These are phyloP conservation scores for Drosophila meridionalis DNA, from an alignment of 2,888 invertebrate species.

Conservation along the genomic window DNA sequence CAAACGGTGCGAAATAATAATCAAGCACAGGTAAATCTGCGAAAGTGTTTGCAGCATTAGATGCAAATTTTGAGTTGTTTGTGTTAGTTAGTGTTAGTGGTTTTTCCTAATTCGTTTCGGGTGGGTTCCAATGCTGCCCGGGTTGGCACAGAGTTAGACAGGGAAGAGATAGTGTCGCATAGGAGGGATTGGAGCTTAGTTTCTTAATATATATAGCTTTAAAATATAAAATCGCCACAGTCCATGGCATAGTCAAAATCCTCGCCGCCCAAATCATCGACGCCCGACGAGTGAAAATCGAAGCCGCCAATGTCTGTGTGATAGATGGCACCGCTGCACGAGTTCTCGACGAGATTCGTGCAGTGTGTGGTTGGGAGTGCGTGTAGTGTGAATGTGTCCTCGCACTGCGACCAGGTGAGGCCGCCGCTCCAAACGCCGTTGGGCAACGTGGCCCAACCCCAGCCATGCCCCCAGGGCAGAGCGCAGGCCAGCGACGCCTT, in stretches of 20 bases:
- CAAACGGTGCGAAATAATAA: conserved; percentile 29
- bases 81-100: background rate
- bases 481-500: conserved; percentile 84
- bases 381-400: conserved; percentile 88
- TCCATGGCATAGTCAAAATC: conserved; percentile 90
- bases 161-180: background rate
- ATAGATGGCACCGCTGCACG: conserved; percentile 87
- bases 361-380: conserved; percentile 89
- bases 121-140: conserved; percentile 39
- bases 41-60: conserved; percentile 33
- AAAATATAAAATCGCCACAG: conserved; percentile 90
- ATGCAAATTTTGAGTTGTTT: conserved; percentile 4
- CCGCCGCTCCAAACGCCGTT: conserved; percentile 89
- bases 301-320: conserved; percentile 88
- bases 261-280: conserved; percentile 86
- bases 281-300: conserved; percentile 86
- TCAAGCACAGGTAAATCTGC: conserved; percentile 38
- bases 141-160: conserved; percentile 18
- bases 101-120: conserved; percentile 26
- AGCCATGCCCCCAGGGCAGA: conserved; percentile 89
- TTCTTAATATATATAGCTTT: conserved; percentile 64
- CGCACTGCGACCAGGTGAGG: conserved; percentile 88
- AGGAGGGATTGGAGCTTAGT: background rate
- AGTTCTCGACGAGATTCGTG: conserved; percentile 87
- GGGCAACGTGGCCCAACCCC: conserved; percentile 90